Evolutionary conservation across 2,888 invertebrate genomes (phyloP).

Genomic region (Thereva unica): DNA sequence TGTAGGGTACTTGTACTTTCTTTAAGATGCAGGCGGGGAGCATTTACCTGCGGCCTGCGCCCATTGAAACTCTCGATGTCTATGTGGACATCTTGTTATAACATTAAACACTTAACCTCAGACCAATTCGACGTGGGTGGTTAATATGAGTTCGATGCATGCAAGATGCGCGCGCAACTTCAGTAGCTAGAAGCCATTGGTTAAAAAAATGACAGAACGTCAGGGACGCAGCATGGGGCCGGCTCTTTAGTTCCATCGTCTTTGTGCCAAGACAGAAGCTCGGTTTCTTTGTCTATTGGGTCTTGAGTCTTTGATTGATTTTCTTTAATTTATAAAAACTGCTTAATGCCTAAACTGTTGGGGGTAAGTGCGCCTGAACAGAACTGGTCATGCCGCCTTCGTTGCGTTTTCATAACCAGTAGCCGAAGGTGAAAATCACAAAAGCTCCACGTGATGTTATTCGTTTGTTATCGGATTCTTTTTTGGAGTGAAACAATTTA

Average conservation of each 20-base stretch:
- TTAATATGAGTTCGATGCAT: slow-evolving; percentile 38
- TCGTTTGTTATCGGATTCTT: too few species aligned
- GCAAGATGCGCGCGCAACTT: slow-evolving; percentile 36
- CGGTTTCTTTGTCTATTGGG: slow-evolving; percentile 24
- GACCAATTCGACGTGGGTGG: slow-evolving; percentile 41
- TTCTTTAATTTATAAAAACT: slow-evolving; percentile 33
- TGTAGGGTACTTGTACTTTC: slow-evolving; percentile 19
- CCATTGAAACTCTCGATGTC: slow-evolving; percentile 16
- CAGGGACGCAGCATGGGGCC: slow-evolving; percentile 38
- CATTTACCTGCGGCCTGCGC: background rate
- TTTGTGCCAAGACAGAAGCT: slow-evolving; percentile 4
- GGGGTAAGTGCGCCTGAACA: background rate
- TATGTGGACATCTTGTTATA: slow-evolving; percentile 39
- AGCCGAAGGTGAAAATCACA: slow-evolving; percentile 36
- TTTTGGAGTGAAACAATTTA: too few species aligned
- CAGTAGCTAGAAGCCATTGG: slow-evolving; percentile 22
- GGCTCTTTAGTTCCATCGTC: slow-evolving; percentile 13
- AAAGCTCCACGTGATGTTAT: background rate
- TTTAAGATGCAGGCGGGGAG: slow-evolving; percentile 2
- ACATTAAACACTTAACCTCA: slow-evolving; percentile 39
- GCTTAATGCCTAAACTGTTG: slow-evolving; percentile 15
- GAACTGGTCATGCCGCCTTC: slow-evolving; percentile 27
- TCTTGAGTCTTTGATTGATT: slow-evolving; percentile 32
- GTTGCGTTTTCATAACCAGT: slow-evolving; percentile 5
- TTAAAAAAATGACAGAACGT: slow-evolving; percentile 36